Conservation (phyloP, 1,140 invertebrate species). For the Mylabris phalerata region DNA sequence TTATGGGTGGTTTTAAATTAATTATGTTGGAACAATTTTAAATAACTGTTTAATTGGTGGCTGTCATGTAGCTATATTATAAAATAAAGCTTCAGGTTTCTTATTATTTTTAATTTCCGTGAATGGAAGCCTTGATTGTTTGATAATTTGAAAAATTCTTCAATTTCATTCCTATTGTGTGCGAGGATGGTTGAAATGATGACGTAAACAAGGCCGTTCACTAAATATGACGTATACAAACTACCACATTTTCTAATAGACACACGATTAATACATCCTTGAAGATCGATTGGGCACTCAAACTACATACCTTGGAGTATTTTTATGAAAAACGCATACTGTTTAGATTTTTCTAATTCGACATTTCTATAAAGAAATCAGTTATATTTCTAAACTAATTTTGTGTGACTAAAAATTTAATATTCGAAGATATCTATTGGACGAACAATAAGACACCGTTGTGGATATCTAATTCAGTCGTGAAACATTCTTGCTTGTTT, state of each 20-base stretch:
- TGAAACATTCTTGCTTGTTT: conserved; percentile 5
- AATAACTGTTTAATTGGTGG: conserved; percentile 6
- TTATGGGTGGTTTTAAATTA: neutral
- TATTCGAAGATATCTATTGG: neutral
- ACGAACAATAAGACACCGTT: conserved; percentile 2
- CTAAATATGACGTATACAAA: no score
- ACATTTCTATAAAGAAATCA: conserved; percentile 22
- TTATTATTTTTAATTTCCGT: neutral
- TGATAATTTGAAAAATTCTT: neutral
- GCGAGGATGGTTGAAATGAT: neutral
- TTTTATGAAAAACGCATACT: neutral
- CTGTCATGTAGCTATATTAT: neutral
- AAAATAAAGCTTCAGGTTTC: no score
- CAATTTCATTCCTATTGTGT: neutral
- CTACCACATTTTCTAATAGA: no score
- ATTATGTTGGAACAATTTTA: conserved; percentile 1
- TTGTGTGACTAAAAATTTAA: conserved; percentile 21
- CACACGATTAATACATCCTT: no score
- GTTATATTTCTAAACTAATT: conserved; percentile 24
- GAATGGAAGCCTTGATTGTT: conserved; percentile 2
- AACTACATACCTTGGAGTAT: no score
- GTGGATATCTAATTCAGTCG: conserved; percentile 8
- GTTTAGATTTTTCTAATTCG: conserved; percentile 18
- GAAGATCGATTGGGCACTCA: no score
- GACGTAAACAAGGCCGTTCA: no score